Evolutionary conservation across 2,113 vertebrate species (phyloP).

Genomic region (Rhea americana): DNA sequence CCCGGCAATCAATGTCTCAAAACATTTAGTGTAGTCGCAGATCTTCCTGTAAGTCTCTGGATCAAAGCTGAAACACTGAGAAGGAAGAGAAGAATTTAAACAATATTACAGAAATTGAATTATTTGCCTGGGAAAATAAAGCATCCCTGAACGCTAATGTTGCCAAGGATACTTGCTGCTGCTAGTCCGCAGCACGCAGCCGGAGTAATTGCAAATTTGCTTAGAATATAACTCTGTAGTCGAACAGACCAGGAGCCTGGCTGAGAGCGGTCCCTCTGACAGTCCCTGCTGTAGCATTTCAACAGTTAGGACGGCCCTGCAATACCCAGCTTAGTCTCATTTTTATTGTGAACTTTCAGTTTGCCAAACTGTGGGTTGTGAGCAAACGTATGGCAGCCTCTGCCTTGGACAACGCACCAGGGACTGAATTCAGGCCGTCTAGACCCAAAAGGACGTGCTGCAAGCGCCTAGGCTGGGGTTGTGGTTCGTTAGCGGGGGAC

Average conservation of each 20-base stretch:
- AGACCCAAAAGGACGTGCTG: background rate
- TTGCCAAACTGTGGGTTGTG: background rate
- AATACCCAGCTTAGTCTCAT: background rate
- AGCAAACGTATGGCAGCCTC: background rate
- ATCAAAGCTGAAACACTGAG: background rate
- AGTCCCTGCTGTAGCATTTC: background rate
- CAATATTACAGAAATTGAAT: background rate
- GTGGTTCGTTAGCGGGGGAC: background rate
- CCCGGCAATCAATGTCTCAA: background rate
- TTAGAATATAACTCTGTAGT: background rate
- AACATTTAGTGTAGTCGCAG: background rate
- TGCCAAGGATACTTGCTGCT: background rate
- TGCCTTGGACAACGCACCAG: background rate
- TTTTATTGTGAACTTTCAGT: background rate
- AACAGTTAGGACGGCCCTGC: background rate
- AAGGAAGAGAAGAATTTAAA: background rate
- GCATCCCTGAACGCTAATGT: background rate
- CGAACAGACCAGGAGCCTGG: background rate
- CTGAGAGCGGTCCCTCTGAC: background rate
- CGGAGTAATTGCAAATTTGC: background rate
- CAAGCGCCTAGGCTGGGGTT: background rate
- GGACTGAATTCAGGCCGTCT: background rate
- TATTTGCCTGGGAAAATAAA: background rate
- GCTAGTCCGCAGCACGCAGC: background rate
- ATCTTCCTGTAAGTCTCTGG: background rate